These are phyloP conservation scores for Meteorus sp. DNA, from an alignment of 1,140 invertebrate genomes.

Conservation along the genomic window DNA sequence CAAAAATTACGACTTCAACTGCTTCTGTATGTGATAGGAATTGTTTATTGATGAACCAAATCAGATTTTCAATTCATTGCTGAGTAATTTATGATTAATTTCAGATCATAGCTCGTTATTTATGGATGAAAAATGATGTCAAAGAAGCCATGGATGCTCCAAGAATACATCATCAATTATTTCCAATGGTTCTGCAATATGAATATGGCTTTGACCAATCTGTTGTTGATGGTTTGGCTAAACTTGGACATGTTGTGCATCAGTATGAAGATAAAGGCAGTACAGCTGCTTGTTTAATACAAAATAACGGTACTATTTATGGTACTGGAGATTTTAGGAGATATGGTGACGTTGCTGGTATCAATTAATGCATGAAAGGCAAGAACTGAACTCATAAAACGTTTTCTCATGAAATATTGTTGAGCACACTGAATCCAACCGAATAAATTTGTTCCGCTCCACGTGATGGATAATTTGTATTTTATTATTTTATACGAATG, in stretches of 20 bases:
- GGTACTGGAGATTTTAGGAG: constrained; percentile 84
- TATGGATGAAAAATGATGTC: constrained; percentile 85
- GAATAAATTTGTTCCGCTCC: too few species aligned
- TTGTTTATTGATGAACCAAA: constrained; percentile 5
- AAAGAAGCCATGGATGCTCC: constrained; percentile 86
- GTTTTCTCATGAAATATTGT: too few species aligned
- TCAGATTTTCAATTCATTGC: not conserved
- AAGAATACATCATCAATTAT: constrained; percentile 90
- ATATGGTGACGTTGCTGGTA: constrained; percentile 76
- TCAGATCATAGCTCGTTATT: constrained; percentile 75
- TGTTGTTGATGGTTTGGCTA: constrained; percentile 67
- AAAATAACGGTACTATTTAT: constrained; percentile 66
- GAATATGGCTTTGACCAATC: constrained; percentile 77
- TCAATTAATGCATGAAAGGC: constrained; percentile 55
- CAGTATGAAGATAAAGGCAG: constrained; percentile 65
- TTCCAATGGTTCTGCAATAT: constrained; percentile 79
- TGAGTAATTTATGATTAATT: too few species aligned
- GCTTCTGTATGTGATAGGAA: constrained; percentile 67
- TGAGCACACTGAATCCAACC: too few species aligned
- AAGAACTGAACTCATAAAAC: too few species aligned
- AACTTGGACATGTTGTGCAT: constrained; percentile 68
- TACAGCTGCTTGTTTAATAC: constrained; percentile 70
- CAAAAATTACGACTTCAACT: constrained; percentile 83
- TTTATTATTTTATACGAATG: too few species aligned
- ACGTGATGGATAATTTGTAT: too few species aligned